Base-by-base conservation (phyloP, 2,888 invertebrate genomes). In the Polydesmus complanatus region DNA sequence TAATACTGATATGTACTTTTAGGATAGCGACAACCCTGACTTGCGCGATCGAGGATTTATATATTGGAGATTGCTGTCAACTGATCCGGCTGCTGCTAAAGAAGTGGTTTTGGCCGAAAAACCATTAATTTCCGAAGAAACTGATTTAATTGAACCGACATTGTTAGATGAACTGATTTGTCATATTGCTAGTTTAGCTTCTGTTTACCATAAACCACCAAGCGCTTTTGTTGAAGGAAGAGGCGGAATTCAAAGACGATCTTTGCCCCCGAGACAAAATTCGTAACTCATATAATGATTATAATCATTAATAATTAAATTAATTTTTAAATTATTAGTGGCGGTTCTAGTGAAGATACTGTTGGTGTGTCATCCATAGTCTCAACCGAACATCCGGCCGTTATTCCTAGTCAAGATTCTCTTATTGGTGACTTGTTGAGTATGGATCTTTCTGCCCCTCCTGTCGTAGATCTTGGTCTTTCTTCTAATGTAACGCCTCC, bases 51-150 rank as follows among this genome's bases (percentile, higher is more conserved):
- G 98, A 65, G 98, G 98, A 54, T 98, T 97, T 76, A 98, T 98
- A 71, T 98, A 99, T 77, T 99, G 98, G 98, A 84, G 98, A 54
- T 80, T 98, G 59, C 78, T 98, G 37, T 97, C 96, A 48, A 98
- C 98, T 0, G 98, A 99, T 78, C 98, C 98, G 0, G 96, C 94
- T 3, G 98, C 98, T 0, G 98, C 98, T 23, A 98, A 98, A 73
- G 96, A 98, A 75, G 97, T 98, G 47, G 97, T 99, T 1, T 78
- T 98, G 54, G 97, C 98, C 0, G 98, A 99, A 75, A 98, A 98
- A 72, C 98, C 98, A 1, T 80, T 99, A 60, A 99, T 98, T 72
- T 95, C 95, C 0, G 98, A 99, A 74, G 98, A 98, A 78, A 98
- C 97, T 0, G 98, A 98, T 78, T 78, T 97, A 53, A 77, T 98